Percentiles rank a stretch among this genome's conserved stretches.
Evolutionary conservation across 2,113 vertebrate species (phyloP).

Genomic region (Pungitius pungitius): DNA sequence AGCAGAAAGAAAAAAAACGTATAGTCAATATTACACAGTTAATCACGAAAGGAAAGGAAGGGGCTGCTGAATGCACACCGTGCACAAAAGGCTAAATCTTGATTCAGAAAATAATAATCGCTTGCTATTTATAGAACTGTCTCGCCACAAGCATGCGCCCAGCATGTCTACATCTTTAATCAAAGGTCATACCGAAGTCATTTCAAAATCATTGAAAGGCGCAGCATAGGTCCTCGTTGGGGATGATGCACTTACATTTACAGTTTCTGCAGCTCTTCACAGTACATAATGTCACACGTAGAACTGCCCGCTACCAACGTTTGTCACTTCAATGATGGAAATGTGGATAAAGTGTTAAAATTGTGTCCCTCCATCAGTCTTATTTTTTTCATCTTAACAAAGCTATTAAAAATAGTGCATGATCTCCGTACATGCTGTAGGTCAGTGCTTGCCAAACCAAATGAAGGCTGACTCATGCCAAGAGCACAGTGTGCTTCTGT

Average conservation of each 20-base stretch:
- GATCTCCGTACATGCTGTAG: background rate
- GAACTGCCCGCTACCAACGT: too few relatives aligned
- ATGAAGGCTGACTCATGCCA: background rate
- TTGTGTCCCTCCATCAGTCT: background rate
- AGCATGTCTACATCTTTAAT: background rate
- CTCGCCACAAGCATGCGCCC: too few relatives aligned
- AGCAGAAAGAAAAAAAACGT: too few relatives aligned
- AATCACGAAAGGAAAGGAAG: too few relatives aligned
- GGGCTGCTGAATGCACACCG: background rate
- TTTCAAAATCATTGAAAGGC: background rate
- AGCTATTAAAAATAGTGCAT: background rate
- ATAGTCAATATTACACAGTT: too few relatives aligned
- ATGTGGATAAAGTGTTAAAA: too few relatives aligned
- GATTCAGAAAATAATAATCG: background rate
- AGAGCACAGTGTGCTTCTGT: background rate
- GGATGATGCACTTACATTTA: background rate
- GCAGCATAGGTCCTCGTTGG: background rate
- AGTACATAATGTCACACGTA: too few relatives aligned
- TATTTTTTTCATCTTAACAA: background rate
- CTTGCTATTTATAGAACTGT: background rate
- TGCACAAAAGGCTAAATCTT: background rate
- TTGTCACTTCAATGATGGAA: too few relatives aligned
- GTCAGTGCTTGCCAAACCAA: background rate
- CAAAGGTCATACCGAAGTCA: too few relatives aligned
- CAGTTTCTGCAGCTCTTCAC: too few relatives aligned